A percentile compares a stretch with the other conserved stretches of the same genome.
Conservation (phyloP, 2,888 invertebrate genomes). For the Syrista parreyssii region DNA sequence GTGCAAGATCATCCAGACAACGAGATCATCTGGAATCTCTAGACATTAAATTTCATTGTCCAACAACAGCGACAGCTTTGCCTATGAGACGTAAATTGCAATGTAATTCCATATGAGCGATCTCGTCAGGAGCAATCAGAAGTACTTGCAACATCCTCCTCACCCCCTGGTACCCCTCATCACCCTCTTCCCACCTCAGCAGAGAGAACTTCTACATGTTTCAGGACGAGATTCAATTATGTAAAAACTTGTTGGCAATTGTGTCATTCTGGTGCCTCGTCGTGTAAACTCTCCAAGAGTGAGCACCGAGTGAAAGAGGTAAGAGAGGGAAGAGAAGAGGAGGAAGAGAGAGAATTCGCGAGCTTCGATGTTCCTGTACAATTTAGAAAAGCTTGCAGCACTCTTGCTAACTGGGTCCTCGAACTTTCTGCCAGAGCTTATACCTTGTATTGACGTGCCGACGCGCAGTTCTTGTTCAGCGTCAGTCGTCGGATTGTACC, state of each 20-base stretch:
- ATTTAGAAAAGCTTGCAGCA: background rate
- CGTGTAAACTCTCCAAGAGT: background rate
- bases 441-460: background rate
- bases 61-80: background rate
- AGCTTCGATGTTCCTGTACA: background rate
- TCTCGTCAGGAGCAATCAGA: background rate
- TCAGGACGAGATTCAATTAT: background rate
- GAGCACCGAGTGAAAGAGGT: conserved; percentile 21
- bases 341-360: background rate
- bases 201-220: background rate
- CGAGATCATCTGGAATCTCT: background rate
- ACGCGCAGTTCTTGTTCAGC: background rate
- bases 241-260: background rate
- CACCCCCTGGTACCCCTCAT: background rate
- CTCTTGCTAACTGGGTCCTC: background rate
- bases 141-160: background rate
- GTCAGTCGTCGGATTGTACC: background rate
- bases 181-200: background rate
- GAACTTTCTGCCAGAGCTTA: background rate
- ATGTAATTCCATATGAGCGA: background rate
- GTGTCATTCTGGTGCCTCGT: background rate
- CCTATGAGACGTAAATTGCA: background rate
- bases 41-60: background rate
- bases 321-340: conserved; percentile 24
- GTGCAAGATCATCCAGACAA: background rate